Evolutionary conservation across 2,888 invertebrate species (phyloP), one percentile per base, ranked within the genome.

Genomic region (Athalia circularis): DNA sequence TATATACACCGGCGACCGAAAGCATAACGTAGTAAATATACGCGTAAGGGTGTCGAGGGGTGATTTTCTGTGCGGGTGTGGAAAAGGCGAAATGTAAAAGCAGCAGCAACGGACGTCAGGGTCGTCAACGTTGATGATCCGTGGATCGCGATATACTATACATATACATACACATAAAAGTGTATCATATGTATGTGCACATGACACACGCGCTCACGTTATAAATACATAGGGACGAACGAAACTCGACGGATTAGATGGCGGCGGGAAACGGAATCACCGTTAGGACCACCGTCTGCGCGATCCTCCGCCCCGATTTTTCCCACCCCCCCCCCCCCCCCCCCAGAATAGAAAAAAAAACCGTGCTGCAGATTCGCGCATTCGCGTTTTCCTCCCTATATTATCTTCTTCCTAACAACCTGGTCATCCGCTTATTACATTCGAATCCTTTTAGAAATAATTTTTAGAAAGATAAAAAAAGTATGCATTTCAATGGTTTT

Each of bases 91-190:
- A 72, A 72, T 72, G 70, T 72, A 29, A 50, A 68, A 68, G 54
- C 54, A 68, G 59, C 47, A 68, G 77, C 77, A 65, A 47, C 77
- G 68, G 68, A 68, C 89, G 88, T 88, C 29, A 29, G 89, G 87
- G 86, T 89, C 89, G 89, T 89, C 88, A 89, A 87, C 87, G 87
- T 89, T 89, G 88, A 89, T 88, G 89, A 89, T 87, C 88, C 87
- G 87, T 87, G 86, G 88, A 68, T 68, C 68, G 68, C 68, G 68
- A 68, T 68, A 68, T 54, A 54, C 68, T 54, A 54, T 29, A 50
- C 68, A 2, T 29, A 29, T 29, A 29, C 29, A 29, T 29, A 29
- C 29, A 29, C 2, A n/a, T n/a, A n/a, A n/a, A 29, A 29, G 29
- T 29, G 29, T 29, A 29, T n/a, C n/a, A n/a, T n/a, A n/a, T n/a